phyloP scores from a whole-genome alignment of 2,113 vertebrate genomes.

The Rhodinocichla rosea region DNA sequence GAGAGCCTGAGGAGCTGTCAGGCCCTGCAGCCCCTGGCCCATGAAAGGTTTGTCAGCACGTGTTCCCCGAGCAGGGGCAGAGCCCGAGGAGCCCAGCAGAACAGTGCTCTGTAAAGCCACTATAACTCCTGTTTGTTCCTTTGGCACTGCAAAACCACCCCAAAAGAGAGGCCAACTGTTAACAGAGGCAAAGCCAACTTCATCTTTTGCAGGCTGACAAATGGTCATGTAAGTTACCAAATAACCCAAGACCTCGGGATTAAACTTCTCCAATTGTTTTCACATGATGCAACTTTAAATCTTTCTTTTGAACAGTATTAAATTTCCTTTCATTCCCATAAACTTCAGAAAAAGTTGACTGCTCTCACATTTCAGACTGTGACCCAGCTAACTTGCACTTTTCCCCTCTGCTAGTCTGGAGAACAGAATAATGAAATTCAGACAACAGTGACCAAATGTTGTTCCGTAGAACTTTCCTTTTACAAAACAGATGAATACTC shows the following conservation, averaged over 20 bases:
- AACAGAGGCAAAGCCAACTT: slow-evolving; percentile 43
- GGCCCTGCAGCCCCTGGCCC: background rate
- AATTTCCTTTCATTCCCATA: slow-evolving; percentile 72
- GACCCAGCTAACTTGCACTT: slow-evolving; percentile 70
- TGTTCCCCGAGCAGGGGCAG: background rate
- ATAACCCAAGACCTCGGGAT: slow-evolving; percentile 33
- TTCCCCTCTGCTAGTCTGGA: slow-evolving; percentile 71
- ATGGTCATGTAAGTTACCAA: slow-evolving; percentile 49
- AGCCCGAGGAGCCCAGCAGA: background rate
- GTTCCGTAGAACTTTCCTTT: slow-evolving; percentile 7
- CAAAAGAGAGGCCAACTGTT: slow-evolving; percentile 46
- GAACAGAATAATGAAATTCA: slow-evolving; percentile 73
- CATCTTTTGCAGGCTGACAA: slow-evolving; percentile 46
- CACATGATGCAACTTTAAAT: slow-evolving; percentile 64
- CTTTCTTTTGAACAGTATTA: slow-evolving; percentile 54
- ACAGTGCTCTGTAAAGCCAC: background rate
- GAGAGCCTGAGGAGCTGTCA: background rate
- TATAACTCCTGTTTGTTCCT: background rate
- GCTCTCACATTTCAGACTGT: slow-evolving; percentile 73
- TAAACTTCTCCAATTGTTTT: slow-evolving; percentile 67
- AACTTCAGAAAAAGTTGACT: slow-evolving; percentile 64
- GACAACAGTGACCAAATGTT: slow-evolving; percentile 57
- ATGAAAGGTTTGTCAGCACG: slow-evolving; percentile 4
- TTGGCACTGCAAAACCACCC: background rate
- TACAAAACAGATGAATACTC: slow-evolving; percentile 30